Base-by-base conservation (phyloP, 1,140 invertebrate species). In the Yoshiicerus persimilis region DNA sequence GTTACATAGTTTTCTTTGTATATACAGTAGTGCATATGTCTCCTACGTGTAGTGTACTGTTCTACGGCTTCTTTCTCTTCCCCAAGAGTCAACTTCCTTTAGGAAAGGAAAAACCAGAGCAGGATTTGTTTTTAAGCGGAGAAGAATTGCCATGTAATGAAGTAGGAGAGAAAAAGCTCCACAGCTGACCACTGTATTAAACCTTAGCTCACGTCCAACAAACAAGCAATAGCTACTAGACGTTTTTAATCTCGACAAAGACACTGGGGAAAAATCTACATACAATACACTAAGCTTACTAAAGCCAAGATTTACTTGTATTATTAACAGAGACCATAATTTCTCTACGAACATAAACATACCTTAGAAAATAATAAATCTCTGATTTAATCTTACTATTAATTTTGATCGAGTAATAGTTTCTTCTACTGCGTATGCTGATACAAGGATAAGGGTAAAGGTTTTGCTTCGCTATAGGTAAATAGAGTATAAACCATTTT, bases 121-220 rank as follows among this genome's bases (percentile, higher is more conserved):
- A 62, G 89, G 87, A 88, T 89, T 90, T 87, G 83, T 88, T 88
- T 88, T 88, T 90, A 90, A 90, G 89, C 89, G 89, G 62, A 85
- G 66, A 86, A 87, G 87, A 90, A 90, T 89, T 85, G 77, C 87
- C 38, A 41, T 75, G 85, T 90, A 90, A 88, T 88, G 86, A 90
- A 80, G 75, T 80, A 80, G 75, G 16, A n/a, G 32, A 34, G 75
- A 80, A 70, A 80, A 80, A 34, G 75, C 75, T 80, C 36, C 75
- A 80, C 75, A 80, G 75, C 75, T 80, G 75, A 80, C 75, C 75
- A 80, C 75, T 80, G 32, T 80, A 80, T 80, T 80, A 80, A 80
- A 80, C 75, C 75, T 80, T 80, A 34, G 75, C 75, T 80, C 75
- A 80, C 75, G 75, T 80, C 75, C 75, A 36, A 80, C 75, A 80